Base-by-base conservation (phyloP, 2,113 vertebrate species). In the Edolisoma coerulescens region DNA sequence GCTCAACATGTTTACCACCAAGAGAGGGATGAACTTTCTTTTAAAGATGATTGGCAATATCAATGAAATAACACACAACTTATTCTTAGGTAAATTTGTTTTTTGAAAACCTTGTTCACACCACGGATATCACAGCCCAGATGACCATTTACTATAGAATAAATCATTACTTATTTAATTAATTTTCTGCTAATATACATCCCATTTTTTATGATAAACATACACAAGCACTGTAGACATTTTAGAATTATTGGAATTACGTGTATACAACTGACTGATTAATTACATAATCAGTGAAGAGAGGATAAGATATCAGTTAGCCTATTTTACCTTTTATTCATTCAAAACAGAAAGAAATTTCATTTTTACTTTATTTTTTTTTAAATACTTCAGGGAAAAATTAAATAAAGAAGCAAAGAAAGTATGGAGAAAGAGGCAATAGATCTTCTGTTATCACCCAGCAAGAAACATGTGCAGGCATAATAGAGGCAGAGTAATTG, bases 61-160 rank as follows among this genome's bases (percentile, higher is more conserved):
- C 3, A 11, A 52, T 35, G 11, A n/a, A 69, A 69, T 52, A 47
- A 33, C 0, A 1, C 18, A 52, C 2, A 37, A 54, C 0, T 6
- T 65, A 11, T 73, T 65, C 24, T 47, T 21, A 47, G 23, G 27
- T 57, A 89, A 90, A 82, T 37, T 57, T 6, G 2, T 78, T 19
- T 60, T 94, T 67, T 42, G 28, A 76, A 90, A 70, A 32, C 7
- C 1, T 89, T 65, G 11, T 12, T 52, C 24, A 42, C 6, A 42
- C 10, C 28, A 42, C 26, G 41, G 18, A 10, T 27, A 9, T 61
- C 27, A 30, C 9, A 30, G 10, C 8, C 42, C 1, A 64, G 22
- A 54, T 32, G 4, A 35, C 3, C 2, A 69, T 67, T 50, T 70
- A 41, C 65, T 50, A 45, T 4, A 60, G 37, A 45, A 64, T 18